phyloP scores from a whole-genome alignment of 1,140 invertebrate species.

The Hycleus phaleratus region DNA sequence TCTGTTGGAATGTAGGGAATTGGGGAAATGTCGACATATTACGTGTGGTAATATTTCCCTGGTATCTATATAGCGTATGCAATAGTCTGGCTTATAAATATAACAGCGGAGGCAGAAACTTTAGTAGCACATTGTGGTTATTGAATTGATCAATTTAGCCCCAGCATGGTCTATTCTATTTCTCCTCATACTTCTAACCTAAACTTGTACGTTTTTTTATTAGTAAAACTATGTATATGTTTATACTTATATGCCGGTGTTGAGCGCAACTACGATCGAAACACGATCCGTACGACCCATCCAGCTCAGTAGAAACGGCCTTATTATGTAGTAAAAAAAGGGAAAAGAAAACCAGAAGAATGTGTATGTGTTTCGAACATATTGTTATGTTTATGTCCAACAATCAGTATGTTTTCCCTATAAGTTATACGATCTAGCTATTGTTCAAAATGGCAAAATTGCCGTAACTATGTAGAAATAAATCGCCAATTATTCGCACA shows the following conservation, averaged over 20 bases:
- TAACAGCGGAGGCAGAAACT: constrained; percentile 37
- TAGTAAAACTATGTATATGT: not conserved
- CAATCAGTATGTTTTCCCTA: no score
- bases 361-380: constrained; percentile 37
- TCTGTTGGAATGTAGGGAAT: not conserved
- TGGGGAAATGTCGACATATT: constrained; percentile 7
- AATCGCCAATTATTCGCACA: no score
- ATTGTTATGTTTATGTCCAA: constrained; percentile 34
- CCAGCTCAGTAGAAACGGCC: constrained; percentile 32
- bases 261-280: constrained; percentile 27
- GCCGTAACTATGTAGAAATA: not conserved
- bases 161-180: constrained; percentile 36
- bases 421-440: no score
- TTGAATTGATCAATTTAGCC: constrained; percentile 42
- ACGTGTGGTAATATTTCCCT: constrained; percentile 14
- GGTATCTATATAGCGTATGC: constrained; percentile 9
- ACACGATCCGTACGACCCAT: constrained; percentile 34
- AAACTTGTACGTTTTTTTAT: constrained; percentile 16
- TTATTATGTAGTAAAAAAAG: constrained; percentile 38
- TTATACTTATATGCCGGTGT: constrained; percentile 18
- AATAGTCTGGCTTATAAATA: constrained; percentile 33
- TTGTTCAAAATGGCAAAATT: not conserved
- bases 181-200: constrained; percentile 16
- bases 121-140: constrained; percentile 40
- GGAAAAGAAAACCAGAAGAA: constrained; percentile 35